Evolutionary conservation across 1,140 invertebrate species (phyloP), one percentile per base, ranked within the genome.

Genomic region (Conopomorpha cramerella): DNA sequence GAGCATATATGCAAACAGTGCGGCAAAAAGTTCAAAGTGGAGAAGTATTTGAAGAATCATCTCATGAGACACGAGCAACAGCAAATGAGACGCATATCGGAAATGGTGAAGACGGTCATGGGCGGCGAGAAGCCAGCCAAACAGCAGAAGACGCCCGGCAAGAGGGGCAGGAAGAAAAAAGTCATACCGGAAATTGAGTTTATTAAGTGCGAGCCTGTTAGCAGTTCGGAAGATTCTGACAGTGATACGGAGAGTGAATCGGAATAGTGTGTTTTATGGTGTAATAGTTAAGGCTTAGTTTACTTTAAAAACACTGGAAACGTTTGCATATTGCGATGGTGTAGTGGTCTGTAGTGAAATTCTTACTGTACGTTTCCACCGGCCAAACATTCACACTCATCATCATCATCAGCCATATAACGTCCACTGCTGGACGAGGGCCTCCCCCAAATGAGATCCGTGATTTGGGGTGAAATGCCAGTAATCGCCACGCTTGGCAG

Each of bases 81-180:
- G 32, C 65, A 70, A 34, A n/a, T 74, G 19, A 74, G 72, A 32
- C 41, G 65, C 2, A 70, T 74, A n/a, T 71, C 70, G 0, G 55
- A 65, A 18, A 64, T 70, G 63, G 70, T 74, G 8, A 71, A 71
- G 30, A 71, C 64, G 1, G 66, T 71, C 0, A 66, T 71, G 55
- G 56, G 49, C 1, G 56, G 65, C 8, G 49, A 49, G 0, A 46
- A 51, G 7, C 25, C 42, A 0, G 33, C 39, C 7, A 36, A 4
- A 30, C 40, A 13, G 16, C 29, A 33, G 8, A 13, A 6, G 4
- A 26, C 30, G 3, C 17, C 38, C 8, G 59, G 58, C 23, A 57
- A 47, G 40, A 38, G 56, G 2, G 59, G 61, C 0, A 46, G 67
- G 3, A 58, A 60, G 2, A 43, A 49, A 6, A 50, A 56, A 32